phyloP scores from a whole-genome alignment of 2,113 vertebrate species.

The Myrmecophaga tridactyla region DNA sequence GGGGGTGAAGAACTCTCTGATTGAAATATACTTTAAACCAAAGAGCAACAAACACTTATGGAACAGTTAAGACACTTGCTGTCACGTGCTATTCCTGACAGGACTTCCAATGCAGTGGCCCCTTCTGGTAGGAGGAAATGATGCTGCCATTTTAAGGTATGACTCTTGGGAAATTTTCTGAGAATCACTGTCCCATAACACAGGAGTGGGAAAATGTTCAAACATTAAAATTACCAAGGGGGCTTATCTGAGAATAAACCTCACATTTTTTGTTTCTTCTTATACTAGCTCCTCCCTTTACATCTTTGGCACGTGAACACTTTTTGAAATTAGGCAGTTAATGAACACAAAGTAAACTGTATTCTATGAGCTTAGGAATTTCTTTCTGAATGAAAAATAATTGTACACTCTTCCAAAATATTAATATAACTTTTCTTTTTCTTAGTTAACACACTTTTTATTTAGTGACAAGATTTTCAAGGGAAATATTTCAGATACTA shows the following conservation, averaged over 20 bases:
- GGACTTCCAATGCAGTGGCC: neutral
- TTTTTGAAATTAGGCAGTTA: slow-evolving; percentile 2
- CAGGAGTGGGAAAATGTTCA: neutral
- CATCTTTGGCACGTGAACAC: neutral
- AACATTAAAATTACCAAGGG: neutral
- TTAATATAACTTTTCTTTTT: neutral
- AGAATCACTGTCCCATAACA: neutral
- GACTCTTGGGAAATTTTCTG: neutral
- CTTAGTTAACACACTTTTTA: neutral
- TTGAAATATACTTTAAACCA: neutral
- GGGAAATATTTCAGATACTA: neutral
- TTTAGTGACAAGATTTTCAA: neutral
- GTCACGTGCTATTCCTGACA: too few species aligned
- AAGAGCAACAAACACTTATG: neutral
- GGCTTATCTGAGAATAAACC: neutral
- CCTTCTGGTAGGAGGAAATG: neutral
- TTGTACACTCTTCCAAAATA: neutral
- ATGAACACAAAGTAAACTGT: neutral
- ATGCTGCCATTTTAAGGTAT: neutral
- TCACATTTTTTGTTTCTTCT: neutral
- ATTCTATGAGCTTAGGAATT: neutral
- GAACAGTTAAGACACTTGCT: neutral
- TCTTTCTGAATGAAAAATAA: slow-evolving; percentile 11
- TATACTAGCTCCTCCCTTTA: neutral
- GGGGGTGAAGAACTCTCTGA: neutral